Conservation (phyloP, 2,113 vertebrate species). For the Oreamnos americanus region DNA sequence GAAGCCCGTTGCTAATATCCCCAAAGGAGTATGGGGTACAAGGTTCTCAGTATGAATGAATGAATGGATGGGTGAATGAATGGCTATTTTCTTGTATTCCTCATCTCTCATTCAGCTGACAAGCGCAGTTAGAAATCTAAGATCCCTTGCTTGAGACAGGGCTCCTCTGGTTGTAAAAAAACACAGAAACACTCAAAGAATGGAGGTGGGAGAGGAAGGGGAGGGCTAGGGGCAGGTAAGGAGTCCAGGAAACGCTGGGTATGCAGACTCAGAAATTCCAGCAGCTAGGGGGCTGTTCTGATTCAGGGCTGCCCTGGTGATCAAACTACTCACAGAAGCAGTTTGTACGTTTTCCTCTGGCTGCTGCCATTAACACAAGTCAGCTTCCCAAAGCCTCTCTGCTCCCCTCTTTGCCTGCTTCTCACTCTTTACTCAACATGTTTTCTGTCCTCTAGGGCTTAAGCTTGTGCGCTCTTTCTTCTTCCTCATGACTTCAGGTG, state of each 20-base stretch:
- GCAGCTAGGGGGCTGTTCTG: neutral
- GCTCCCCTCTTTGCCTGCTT: neutral
- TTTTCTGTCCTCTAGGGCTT: neutral
- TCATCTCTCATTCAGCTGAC: neutral
- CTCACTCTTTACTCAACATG: neutral
- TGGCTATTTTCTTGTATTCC: neutral
- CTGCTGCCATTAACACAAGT: neutral
- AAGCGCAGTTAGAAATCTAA: neutral
- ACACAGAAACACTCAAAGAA: neutral
- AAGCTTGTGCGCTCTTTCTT: neutral
- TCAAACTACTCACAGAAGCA: neutral
- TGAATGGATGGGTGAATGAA: neutral
- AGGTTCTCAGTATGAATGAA: neutral
- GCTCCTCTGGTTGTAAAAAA: neutral
- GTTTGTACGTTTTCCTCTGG: neutral
- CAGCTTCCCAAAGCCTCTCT: too few species aligned
- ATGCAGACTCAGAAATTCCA: rapidly evolving
- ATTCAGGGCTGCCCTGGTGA: neutral
- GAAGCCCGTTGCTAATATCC: rapidly evolving
- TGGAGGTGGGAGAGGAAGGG: rapidly evolving
- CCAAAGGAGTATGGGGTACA: neutral
- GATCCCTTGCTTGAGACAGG: neutral
- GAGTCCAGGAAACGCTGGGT: too few species aligned
- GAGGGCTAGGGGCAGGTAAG: neutral
- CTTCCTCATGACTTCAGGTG: neutral